phyloP scores from a whole-genome alignment of 2,113 vertebrate genomes.

The Cyphomyrus plagiostoma region DNA sequence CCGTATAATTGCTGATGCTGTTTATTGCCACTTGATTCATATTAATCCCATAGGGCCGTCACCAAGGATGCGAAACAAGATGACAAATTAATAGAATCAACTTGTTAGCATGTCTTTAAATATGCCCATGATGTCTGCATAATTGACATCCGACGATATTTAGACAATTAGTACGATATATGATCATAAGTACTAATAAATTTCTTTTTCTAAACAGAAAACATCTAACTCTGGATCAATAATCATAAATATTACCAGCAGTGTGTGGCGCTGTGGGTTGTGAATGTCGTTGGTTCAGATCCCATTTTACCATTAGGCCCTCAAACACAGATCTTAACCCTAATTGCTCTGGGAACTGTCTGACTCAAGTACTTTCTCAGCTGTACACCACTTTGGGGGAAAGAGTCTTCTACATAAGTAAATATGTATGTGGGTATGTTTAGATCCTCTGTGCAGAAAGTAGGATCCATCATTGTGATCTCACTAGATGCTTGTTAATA shows the following conservation, averaged over 20 bases:
- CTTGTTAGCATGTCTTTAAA: neutral
- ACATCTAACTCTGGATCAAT: neutral
- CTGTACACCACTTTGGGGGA: neutral
- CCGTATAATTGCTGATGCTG: neutral
- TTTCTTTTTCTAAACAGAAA: neutral
- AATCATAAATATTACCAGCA: too few species aligned
- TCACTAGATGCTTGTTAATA: neutral
- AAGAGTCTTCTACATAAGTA: neutral
- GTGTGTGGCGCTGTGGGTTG: neutral
- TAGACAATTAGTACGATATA: neutral
- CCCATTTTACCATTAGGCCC: neutral
- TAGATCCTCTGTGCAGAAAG: neutral
- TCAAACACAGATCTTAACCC: neutral
- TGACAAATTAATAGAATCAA: neutral
- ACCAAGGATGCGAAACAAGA: neutral
- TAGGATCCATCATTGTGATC: neutral
- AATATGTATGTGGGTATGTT: neutral
- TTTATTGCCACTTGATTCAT: neutral
- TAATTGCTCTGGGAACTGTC: neutral
- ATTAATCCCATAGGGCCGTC: neutral
- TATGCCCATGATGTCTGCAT: neutral
- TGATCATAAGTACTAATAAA: neutral
- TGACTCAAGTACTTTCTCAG: neutral
- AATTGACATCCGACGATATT: neutral
- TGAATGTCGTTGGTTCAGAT: neutral